These are phyloP conservation scores for Osedax frankpressi DNA, from an alignment of 2,888 invertebrate genomes.

Conservation along the genomic window DNA sequence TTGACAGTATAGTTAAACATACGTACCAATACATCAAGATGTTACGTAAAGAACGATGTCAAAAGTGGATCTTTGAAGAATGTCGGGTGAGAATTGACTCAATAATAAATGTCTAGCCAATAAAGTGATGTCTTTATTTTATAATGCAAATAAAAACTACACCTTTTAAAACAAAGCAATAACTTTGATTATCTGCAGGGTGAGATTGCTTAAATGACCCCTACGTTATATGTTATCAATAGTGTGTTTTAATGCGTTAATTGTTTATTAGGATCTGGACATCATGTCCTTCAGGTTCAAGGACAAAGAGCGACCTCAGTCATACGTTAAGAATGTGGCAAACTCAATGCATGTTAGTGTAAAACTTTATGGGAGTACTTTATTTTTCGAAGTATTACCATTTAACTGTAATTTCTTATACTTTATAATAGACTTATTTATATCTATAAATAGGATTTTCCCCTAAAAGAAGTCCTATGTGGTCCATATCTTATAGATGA, in stretches of 20 bases:
- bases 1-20: constrained; percentile 69
- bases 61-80: constrained; percentile 85
- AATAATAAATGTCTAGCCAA: no score
- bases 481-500: constrained; percentile 66
- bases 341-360: constrained; percentile 38
- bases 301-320: constrained; percentile 47
- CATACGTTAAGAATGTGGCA: constrained; percentile 32
- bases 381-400: no score
- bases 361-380: no score
- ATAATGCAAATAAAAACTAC: no score
- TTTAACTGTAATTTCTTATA: no score
- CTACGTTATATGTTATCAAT: no score
- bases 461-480: constrained; percentile 70
- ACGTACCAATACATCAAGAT: constrained; percentile 66
- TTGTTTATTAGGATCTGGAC: constrained; percentile 37
- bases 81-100: constrained; percentile 55
- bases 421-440: no score
- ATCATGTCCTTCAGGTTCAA: constrained; percentile 45
- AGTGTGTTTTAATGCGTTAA: no score
- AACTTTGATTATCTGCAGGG: no score
- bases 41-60: constrained; percentile 61
- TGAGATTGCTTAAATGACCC: no score
- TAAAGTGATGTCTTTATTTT: no score
- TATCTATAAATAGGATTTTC: constrained; percentile 48
- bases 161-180: no score